Evolutionary conservation across 2,113 vertebrate genomes (phyloP).

Genomic region (Haplochromis vanheusdeni): DNA sequence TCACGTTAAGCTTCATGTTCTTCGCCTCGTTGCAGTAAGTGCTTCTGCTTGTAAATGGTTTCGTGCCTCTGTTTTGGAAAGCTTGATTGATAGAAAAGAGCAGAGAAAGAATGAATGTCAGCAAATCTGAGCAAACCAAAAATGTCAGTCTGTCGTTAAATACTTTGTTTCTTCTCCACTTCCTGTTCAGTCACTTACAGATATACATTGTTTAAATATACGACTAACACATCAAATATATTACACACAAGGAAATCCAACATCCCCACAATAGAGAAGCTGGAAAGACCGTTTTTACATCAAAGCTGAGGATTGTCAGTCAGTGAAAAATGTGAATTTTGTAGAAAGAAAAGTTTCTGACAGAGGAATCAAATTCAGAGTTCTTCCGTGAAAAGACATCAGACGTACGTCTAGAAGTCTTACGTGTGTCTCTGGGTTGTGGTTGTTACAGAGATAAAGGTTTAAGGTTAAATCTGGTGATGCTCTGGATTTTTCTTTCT

Average conservation of each 20-base stretch:
- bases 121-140: not conserved
- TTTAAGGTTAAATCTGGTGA: not conserved
- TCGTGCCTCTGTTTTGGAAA: accelerated
- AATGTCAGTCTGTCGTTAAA: not conserved
- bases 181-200: not conserved
- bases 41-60: not conserved
- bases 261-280: not conserved
- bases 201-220: not conserved
- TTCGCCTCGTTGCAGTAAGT: not conserved
- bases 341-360: not conserved
- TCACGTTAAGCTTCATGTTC: not conserved
- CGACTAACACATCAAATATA: not conserved
- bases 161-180: not conserved
- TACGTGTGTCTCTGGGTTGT: not conserved
- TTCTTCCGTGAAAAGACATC: not conserved
- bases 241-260: accelerated
- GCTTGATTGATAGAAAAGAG: not conserved
- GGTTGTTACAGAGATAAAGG: not conserved
- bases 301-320: not conserved
- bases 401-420: not conserved
- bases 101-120: accelerated
- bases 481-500: not conserved
- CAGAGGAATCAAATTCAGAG: not conserved
- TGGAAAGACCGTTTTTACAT: not conserved
- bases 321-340: accelerated